Evolutionary conservation across 1,140 invertebrate species (phyloP), one percentile per base, ranked within the genome.

Genomic region (Drosophila kurseongensis): DNA sequence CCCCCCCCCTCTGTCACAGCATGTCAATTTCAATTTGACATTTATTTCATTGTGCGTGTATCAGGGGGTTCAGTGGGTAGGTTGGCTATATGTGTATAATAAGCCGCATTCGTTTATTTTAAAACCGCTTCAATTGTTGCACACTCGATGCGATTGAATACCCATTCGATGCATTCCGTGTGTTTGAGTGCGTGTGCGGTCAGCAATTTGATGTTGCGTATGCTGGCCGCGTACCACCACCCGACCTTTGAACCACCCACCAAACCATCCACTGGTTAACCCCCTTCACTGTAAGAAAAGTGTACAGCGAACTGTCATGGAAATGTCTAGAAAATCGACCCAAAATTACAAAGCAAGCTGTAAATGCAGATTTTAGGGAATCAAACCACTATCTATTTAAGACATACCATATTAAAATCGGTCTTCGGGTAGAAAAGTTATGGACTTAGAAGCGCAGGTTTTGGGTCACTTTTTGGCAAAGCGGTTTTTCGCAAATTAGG

Each of bases 101-200:
- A 88, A 88, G 83, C 83, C 83, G 72, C 84, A 89, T 88, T 83
- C 83, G 85, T 80, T 88, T 83, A 88, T 88, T 88, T 84, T 74
- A 84, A 88, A 88, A 83, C 80, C 83, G 84, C 83, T 89, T 77
- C 83, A 80, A 86, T 86, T 86, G 83, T 86, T 76, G 71, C 79
- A 45, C 83, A 79, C 66, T 68, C 75, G 63, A 66, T 57, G 75
- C 83, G 60, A 88, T 86, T 88, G 75, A 88, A 86, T 86, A 79
- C 71, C 71, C 79, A 76, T 79, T 69, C 51, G 27, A 9, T 18
- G 27, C 48, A 7, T 9, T 50, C 9, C 13, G 5, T 45, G 0
- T 57, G 54, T 45, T 35, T 74, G n/a, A 6, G 51, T 32, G 52
- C 14, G 40, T 48, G 45, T 48, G 82, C 61, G 83, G 83, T 83